These are phyloP conservation scores for Oreohelix idahoensis DNA, from an alignment of 1,140 invertebrate species.

Conservation along the genomic window DNA sequence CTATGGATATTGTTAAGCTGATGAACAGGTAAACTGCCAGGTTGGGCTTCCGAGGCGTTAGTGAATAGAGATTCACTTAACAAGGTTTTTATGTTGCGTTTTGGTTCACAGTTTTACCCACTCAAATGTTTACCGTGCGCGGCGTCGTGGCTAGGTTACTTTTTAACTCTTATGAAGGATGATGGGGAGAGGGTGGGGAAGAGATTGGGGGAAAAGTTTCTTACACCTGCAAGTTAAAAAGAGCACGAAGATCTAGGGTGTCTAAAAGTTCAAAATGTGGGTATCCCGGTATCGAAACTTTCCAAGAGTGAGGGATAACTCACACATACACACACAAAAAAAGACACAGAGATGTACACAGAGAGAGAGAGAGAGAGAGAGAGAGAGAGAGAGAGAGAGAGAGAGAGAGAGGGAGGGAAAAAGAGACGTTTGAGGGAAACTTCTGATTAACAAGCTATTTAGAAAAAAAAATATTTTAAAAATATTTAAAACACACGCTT, in stretches of 20 bases:
- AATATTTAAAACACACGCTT: no score
- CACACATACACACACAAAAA: no score
- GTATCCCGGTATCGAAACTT: not conserved
- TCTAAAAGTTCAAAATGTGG: not conserved
- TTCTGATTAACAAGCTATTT: no score
- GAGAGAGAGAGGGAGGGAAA: not conserved
- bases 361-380: constrained; percentile 8
- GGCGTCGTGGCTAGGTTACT: not conserved
- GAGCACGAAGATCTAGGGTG: not conserved
- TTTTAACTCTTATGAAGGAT: no score
- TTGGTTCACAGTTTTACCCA: not conserved
- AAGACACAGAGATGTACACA: not conserved
- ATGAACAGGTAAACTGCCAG: not conserved
- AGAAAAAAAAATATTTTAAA: no score
- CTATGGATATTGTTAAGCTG: not conserved
- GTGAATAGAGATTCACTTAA: constrained; percentile 1
- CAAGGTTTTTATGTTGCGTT: not conserved
- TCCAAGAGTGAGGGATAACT: not conserved
- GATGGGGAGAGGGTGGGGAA: not conserved
- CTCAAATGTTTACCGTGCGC: not conserved
- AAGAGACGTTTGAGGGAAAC: no score
- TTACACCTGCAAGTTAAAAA: not conserved
- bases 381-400: not conserved
- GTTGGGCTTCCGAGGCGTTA: not conserved
- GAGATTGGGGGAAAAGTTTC: not conserved